Base-by-base conservation (phyloP, 1,140 invertebrate genomes). In the Periplaneta americana region DNA sequence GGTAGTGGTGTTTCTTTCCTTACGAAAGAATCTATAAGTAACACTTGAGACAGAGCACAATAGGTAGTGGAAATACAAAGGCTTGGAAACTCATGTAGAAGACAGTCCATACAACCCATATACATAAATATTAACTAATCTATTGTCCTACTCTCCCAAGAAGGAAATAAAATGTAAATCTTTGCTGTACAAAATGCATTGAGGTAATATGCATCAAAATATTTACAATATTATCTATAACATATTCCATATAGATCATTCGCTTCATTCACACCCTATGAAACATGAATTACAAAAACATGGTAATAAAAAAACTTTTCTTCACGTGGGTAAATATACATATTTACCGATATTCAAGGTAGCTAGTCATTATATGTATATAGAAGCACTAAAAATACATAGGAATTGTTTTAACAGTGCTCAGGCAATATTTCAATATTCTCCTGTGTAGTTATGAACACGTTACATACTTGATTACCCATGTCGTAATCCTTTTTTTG, bases 161-260 rank as follows among this genome's bases (percentile, higher is more conserved):
- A 66, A 66, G 22, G 48, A 66, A 66, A 28, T 66, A n/a, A 66
- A 66, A 66, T 66, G 48, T 81, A 75, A 37, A 74, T 75, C 34
- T 75, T 81, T 81, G 48, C 74, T 81, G 80, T 81, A 81, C 80
- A 81, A 81, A 81, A 81, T 81, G 80, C 74, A 81, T n/a, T 66
- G 80, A 75, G 75, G 35, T 57, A 82, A 82, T 48, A 82, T 74
- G 37, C 48, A 82, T 35, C 81, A 78, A 78, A 79, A 82, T 82
- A 82, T 82, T 82, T 82, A 82, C 81, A 82, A 48, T 75, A 78
- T 82, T 48, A 78, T 32, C 74, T 32, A 77, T 78, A 79, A 57
- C 66, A 75, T 57, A 74, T 66, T 74, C 39, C 37, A 74, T 74
- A 31, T 34, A 35, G 32, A 34, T 10, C 34, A 28, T 57, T 35